Conservation (phyloP, 2,888 invertebrate genomes). For the Nymphalis polychloros region DNA sequence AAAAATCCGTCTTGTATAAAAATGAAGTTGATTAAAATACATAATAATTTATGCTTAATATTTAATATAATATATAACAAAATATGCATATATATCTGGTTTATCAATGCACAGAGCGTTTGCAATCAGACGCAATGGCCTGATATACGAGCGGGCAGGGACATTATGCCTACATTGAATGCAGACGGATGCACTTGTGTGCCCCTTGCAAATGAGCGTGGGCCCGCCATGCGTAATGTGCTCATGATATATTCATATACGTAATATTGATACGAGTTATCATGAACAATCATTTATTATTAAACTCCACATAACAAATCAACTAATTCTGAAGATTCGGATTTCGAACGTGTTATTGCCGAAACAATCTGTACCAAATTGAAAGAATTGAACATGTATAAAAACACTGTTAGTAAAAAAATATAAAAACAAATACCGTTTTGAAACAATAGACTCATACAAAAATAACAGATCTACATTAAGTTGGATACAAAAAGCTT, state of each 20-base stretch:
- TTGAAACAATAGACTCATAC: constrained; percentile 63
- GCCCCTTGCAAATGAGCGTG: constrained; percentile 65
- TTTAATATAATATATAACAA: background rate
- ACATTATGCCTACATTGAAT: constrained; percentile 42
- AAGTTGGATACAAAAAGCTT: constrained; percentile 59
- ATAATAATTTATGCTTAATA: background rate
- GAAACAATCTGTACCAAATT: too few species aligned
- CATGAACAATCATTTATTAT: constrained; percentile 25
- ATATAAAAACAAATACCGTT: constrained; percentile 68
- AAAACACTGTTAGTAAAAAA: constrained; percentile 13
- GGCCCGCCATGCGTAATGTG: constrained; percentile 41
- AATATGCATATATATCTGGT: constrained; percentile 54
- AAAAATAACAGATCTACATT: constrained; percentile 67
- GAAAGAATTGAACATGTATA: too few species aligned
- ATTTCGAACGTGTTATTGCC: too few species aligned
- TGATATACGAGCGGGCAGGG: constrained; percentile 59
- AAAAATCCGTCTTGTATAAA: too few species aligned
- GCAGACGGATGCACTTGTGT: constrained; percentile 63
- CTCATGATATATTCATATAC: constrained; percentile 40
- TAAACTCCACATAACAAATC: constrained; percentile 7
- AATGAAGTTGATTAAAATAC: background rate
- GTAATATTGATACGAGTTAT: constrained; percentile 25
- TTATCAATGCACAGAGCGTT: constrained; percentile 69
- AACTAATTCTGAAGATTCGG: too few species aligned
- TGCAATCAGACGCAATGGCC: constrained; percentile 71